Evolutionary conservation across 2,113 vertebrate genomes (phyloP), one percentile per base, ranked within the genome.

Genomic region (Cheirogaleus medius): DNA sequence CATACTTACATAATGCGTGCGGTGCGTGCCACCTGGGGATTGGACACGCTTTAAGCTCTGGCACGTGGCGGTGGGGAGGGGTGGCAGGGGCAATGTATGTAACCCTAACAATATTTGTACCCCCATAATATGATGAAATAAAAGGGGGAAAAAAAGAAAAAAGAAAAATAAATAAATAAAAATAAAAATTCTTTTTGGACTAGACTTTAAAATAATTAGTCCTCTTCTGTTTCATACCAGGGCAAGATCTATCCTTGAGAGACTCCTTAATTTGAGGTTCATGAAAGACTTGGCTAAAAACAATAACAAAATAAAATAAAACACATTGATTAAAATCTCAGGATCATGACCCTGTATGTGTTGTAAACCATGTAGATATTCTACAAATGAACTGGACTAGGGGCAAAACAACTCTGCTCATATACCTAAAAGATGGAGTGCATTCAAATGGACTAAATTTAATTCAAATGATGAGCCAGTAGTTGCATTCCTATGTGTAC

Each of bases 131-230:
- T n/a, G n/a, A n/a, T n/a, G n/a, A n/a, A n/a, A n/a, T n/a, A n/a
- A n/a, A n/a, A n/a, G n/a, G n/a, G n/a, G n/a, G n/a, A n/a, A n/a
- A n/a, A n/a, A n/a, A n/a, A n/a, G n/a, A n/a, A n/a, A n/a, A n/a
- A n/a, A n/a, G n/a, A n/a, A n/a, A n/a, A n/a, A n/a, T n/a, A n/a
- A n/a, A n/a, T n/a, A n/a, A n/a, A n/a, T n/a, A n/a, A n/a, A n/a
- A n/a, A n/a, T 52, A 37, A 81, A 93, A 64, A 78, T 3, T 78
- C 10, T 83, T 90, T 91, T 52, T 84, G 13, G 23, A 71, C 92
- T 90, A 81, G 1, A 29, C 17, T 74, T 89, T 94, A 66, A 94
- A 91, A 87, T 87, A 82, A 56, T 84, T 44, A 76, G 17, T 88
- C 25, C 64, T 94, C 9, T 58, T 85, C 76, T 3, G 13, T 81